Conservation (phyloP, 2,797 vertebrate genomes). For the Hippoglossus hippoglossus region DNA sequence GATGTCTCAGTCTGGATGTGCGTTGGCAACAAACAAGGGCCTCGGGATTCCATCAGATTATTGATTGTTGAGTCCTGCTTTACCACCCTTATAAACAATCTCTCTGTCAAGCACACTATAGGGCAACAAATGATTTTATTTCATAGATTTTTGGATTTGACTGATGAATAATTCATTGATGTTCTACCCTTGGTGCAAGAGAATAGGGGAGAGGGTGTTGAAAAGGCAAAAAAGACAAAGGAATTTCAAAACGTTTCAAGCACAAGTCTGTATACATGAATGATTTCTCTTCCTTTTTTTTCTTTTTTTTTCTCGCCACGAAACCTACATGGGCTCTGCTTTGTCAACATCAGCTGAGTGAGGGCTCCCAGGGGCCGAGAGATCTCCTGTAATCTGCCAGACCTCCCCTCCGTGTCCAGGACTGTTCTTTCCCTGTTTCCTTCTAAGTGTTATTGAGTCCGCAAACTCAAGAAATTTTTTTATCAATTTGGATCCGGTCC, state of each 20-base stretch:
- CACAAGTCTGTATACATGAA: conserved; percentile 26
- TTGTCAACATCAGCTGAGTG: conserved; percentile 74
- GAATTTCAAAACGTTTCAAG: conserved; percentile 55
- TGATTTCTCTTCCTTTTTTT: conserved; percentile 1
- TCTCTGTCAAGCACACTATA: conserved; percentile 72
- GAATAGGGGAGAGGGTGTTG: conserved; percentile 28
- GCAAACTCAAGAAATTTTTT: conserved; percentile 64
- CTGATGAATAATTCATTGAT: conserved; percentile 78
- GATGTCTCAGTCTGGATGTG: conserved; percentile 73
- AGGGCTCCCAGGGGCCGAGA: conserved; percentile 64
- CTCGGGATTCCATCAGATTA: conserved; percentile 72
- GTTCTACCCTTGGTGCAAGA: conserved; percentile 58
- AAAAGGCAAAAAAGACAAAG: conserved; percentile 58
- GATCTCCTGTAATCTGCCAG: conserved; percentile 72
- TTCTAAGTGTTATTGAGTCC: conserved; percentile 73
- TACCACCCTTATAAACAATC: conserved; percentile 78
- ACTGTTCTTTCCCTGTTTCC: conserved; percentile 61
- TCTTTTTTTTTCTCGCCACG: neutral
- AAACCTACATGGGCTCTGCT: conserved; percentile 61
- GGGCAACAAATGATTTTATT: conserved; percentile 79
- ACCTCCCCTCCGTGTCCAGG: conserved; percentile 59
- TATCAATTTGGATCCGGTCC: conserved; percentile 68
- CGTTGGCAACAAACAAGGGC: conserved; percentile 50
- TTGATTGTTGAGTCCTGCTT: conserved; percentile 73
- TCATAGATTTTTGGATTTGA: conserved; percentile 79